Evolutionary conservation across 2,888 invertebrate species (phyloP).

Genomic region (Bombyx huttoni): DNA sequence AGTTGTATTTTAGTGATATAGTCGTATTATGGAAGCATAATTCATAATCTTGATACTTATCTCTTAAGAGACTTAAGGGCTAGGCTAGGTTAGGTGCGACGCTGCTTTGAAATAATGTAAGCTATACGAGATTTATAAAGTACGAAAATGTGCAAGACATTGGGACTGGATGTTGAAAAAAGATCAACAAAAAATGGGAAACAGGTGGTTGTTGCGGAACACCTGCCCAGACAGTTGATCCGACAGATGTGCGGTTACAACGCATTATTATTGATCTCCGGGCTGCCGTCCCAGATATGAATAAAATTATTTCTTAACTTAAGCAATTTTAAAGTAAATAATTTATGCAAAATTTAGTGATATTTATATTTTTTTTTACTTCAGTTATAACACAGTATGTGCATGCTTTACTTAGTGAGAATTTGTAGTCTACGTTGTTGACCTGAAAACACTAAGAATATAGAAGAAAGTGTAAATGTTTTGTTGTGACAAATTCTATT

Average conservation of each 20-base stretch:
- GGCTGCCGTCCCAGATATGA: slow-evolving; percentile 7
- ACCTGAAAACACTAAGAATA: no score
- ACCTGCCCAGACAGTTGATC: slow-evolving; percentile 32
- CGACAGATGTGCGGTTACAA: slow-evolving; percentile 39
- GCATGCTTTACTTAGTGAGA: no score
- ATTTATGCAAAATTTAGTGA: neutral
- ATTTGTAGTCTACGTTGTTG: no score
- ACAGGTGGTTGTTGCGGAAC: slow-evolving; percentile 44
- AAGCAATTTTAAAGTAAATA: neutral
- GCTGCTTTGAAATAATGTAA: neutral
- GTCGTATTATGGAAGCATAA: no score
- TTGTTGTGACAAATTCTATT: no score
- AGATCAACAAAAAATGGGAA: slow-evolving; percentile 43
- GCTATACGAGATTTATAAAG: neutral
- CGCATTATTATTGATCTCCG: slow-evolving; percentile 20
- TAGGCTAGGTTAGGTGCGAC: no score
- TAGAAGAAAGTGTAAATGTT: no score
- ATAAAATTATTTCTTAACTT: neutral
- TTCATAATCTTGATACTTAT: no score
- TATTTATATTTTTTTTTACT: no score
- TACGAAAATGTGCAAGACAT: neutral
- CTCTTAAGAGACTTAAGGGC: no score
- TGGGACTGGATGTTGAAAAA: slow-evolving; percentile 9
- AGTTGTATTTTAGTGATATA: no score
- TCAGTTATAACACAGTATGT: no score